phyloP scores from a whole-genome alignment of 2,113 vertebrate species.

The Chelonoidis abingdonii region DNA sequence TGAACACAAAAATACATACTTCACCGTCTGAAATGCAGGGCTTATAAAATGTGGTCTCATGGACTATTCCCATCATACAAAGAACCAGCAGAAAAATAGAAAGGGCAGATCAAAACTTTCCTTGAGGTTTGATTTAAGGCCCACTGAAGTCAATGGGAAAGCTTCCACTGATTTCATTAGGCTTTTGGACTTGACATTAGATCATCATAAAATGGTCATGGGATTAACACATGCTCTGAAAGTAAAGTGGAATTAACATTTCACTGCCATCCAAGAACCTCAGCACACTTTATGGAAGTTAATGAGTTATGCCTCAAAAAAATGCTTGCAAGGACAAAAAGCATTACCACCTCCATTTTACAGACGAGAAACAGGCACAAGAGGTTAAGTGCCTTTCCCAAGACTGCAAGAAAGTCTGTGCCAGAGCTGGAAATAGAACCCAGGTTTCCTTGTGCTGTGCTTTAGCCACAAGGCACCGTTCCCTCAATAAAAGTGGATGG shows the following conservation, averaged over 20 bases:
- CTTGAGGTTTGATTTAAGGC: background rate
- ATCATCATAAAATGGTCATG: background rate
- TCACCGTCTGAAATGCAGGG: background rate
- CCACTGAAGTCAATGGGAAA: rapidly evolving
- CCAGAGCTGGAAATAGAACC: background rate
- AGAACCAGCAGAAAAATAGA: background rate
- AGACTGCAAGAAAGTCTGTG: background rate
- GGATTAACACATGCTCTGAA: background rate
- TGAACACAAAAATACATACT: background rate
- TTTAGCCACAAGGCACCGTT: background rate
- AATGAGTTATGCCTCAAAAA: background rate
- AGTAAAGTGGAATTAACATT: background rate
- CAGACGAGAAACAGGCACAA: background rate
- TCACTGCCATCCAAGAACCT: background rate
- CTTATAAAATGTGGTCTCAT: background rate
- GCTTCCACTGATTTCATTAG: background rate
- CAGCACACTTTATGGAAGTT: background rate
- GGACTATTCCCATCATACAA: background rate
- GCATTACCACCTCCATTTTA: background rate
- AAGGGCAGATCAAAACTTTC: background rate
- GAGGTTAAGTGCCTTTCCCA: background rate
- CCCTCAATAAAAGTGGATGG: background rate
- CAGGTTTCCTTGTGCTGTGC: background rate
- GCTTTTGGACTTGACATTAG: background rate
- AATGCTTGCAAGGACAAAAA: background rate